Conservation (phyloP, 2,888 invertebrate genomes). For the Hirtodrosophila duncani region DNA sequence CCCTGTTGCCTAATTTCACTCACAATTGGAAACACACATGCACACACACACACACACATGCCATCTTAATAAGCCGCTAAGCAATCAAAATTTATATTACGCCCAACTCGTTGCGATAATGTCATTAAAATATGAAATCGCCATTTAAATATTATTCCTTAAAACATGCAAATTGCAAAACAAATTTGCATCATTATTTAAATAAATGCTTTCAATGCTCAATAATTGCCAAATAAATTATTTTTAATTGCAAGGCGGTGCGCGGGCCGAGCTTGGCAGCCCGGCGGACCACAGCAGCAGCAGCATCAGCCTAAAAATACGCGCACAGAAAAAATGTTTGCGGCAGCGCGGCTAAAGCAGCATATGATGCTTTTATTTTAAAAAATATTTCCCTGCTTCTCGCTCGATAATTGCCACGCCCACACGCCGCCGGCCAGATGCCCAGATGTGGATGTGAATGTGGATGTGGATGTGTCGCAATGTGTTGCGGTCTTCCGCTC, state of each 20-base stretch:
- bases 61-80: constrained; percentile 41
- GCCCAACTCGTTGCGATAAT: constrained; percentile 23
- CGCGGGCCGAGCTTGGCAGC: constrained; percentile 16
- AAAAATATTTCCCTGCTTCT: constrained; percentile 9
- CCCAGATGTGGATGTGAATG: too few relatives aligned
- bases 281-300: background rate
- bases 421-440: too few relatives aligned
- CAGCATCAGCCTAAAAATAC: constrained; percentile 50
- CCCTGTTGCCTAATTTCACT: constrained; percentile 5
- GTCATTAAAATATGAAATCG: constrained; percentile 53
- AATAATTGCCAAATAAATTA: constrained; percentile 71
- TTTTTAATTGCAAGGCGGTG: constrained; percentile 57
- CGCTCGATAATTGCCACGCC: constrained; percentile 47
- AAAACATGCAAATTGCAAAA: constrained; percentile 8
- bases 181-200: constrained; percentile 59
- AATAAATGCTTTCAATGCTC: constrained; percentile 66
- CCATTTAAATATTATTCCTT: constrained; percentile 34
- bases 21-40: background rate
- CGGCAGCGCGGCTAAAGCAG: constrained; percentile 28
- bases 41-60: constrained; percentile 9
- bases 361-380: too few relatives aligned
- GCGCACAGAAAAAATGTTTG: too few relatives aligned
- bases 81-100: constrained; percentile 23
- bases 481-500: too few relatives aligned
- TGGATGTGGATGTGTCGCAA: too few relatives aligned